phyloP scores from a whole-genome alignment of 2,797 vertebrate genomes.

The Silurus lanzhouensis region DNA sequence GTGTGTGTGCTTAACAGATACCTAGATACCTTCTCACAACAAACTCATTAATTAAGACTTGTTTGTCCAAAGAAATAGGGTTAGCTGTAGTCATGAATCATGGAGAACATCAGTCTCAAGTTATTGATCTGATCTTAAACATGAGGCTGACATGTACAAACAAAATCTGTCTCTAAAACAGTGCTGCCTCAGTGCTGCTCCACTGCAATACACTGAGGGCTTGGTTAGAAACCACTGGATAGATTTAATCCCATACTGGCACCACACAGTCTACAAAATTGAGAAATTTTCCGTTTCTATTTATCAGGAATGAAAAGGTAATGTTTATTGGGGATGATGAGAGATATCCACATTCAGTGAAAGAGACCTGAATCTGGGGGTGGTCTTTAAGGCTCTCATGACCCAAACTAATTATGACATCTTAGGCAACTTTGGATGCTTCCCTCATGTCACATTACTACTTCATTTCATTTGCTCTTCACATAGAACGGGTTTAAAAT shows the following conservation, averaged over 20 bases:
- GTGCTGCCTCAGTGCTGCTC: slow-evolving; percentile 29
- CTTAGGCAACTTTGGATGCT: not conserved
- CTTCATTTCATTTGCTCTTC: slow-evolving; percentile 21
- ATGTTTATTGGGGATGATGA: slow-evolving; percentile 47
- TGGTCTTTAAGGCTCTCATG: slow-evolving; percentile 6
- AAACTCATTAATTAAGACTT: slow-evolving; percentile 80
- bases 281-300: slow-evolving; percentile 35
- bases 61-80: slow-evolving; percentile 77
- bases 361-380: not conserved
- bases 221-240: slow-evolving; percentile 17
- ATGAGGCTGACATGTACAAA: slow-evolving; percentile 66
- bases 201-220: slow-evolving; percentile 1
- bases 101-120: slow-evolving; percentile 70
- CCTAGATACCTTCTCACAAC: slow-evolving; percentile 75
- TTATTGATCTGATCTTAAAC: slow-evolving; percentile 74
- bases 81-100: slow-evolving; percentile 75
- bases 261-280: slow-evolving; percentile 4
- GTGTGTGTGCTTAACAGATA: slow-evolving; percentile 78
- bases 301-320: slow-evolving; percentile 26
- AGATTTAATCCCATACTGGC: slow-evolving; percentile 10
- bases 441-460: not conserved
- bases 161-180: slow-evolving; percentile 52
- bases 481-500: not conserved
- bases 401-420: slow-evolving; percentile 29
- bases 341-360: slow-evolving; percentile 19